Base-by-base conservation (phyloP, 2,113 vertebrate species). In the Thinocorus orbignyianus region DNA sequence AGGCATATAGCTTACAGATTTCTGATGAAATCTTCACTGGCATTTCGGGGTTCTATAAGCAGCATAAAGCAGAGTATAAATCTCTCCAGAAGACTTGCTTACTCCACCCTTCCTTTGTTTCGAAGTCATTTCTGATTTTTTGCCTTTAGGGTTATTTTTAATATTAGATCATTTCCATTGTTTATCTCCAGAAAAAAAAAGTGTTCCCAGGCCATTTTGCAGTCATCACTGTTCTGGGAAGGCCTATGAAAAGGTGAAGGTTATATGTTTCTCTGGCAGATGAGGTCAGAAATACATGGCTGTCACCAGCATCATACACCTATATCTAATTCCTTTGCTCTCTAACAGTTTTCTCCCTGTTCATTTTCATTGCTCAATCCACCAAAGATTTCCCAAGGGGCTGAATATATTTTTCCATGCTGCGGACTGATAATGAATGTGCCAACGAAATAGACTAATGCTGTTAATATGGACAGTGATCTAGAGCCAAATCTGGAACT, bases 41-140 rank as follows among this genome's bases (percentile, higher is more conserved):
- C 61, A 74, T 86, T 86, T 68, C 68, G 92, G 64, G 28, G 26
- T 77, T 84, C 76, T 81, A 57, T 57, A 88, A 91, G 70, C 60
- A 86, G 55, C 54, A 78, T 8, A n/a, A 94, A 79, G 35, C 22
- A 74, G 46, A 55, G 17, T 33, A 17, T 28, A 91, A 95, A 55
- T 62, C 44, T 81, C 65, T 89, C 52, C 35, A 62, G 72, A 96
- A 81, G 37, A 23, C 54, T 49, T 85, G 52, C 61, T 86, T 87
- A 76, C 88, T 91, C 93, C 92, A 94, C 96, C 90, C 92, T 94
- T 96, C 90, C 95, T 96, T 93, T 96, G 88, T 95, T 96, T 94
- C 62, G 3, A 72, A 91, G 72, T n/a, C 0, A 1, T 92, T 96
- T 94, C 52, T 93, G 80, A 74, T 70, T 93, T 89, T 94, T 93